Percentiles rank a stretch among this genome's conserved stretches.
Conservation (phyloP, 2,888 invertebrate species). For the Pharmacophagus antenor region DNA sequence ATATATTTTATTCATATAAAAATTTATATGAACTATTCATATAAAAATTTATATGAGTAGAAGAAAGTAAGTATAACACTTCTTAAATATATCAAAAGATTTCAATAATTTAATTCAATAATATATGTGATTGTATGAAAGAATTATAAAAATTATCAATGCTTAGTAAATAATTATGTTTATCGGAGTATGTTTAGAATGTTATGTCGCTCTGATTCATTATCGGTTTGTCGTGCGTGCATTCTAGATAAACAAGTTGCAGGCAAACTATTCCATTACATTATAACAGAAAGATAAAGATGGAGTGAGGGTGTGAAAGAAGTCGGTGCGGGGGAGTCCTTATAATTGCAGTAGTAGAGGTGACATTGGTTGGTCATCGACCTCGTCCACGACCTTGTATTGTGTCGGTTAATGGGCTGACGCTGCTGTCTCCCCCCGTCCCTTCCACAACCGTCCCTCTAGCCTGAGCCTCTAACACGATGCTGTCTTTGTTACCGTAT, state of each 20-base stretch:
- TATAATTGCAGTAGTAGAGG: constrained; percentile 62
- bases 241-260: constrained; percentile 48
- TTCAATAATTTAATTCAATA: not conserved
- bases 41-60: no score
- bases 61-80: no score
- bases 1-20: no score
- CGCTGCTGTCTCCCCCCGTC: constrained; percentile 8
- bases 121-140: not conserved
- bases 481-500: constrained; percentile 19
- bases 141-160: not conserved
- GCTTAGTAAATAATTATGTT: constrained; percentile 8
- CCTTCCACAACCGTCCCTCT: not conserved
- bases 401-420: constrained; percentile 42
- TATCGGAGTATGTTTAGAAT: constrained; percentile 19
- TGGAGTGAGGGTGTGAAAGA: constrained; percentile 34
- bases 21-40: no score
- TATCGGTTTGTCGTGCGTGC: constrained; percentile 36
- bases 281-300: constrained; percentile 35
- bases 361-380: constrained; percentile 71
- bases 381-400: constrained; percentile 48
- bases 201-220: constrained; percentile 29
- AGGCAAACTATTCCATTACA: constrained; percentile 34
- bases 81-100: not conserved
- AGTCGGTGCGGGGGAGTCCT: constrained; percentile 42
- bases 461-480: constrained; percentile 11